phyloP scores from a whole-genome alignment of 2,888 invertebrate species.

The Chymomyza amoena region DNA sequence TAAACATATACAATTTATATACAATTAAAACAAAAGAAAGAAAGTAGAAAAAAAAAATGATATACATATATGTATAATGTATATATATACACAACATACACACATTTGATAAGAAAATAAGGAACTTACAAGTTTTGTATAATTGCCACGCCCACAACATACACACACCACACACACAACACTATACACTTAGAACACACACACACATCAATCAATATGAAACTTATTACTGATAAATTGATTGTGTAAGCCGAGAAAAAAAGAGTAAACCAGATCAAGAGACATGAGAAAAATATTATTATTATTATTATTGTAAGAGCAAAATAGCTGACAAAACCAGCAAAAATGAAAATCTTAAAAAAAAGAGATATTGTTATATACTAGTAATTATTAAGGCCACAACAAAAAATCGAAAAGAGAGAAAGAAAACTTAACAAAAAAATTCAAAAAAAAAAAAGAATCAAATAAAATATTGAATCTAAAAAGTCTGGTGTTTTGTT shows the following conservation, averaged over 20 bases:
- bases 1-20: conserved; percentile 60
- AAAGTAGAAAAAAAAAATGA: conserved; percentile 24
- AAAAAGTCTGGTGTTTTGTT: conserved; percentile 34
- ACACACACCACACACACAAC: conserved; percentile 27
- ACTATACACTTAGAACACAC: conserved; percentile 32
- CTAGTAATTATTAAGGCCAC: conserved; percentile 75
- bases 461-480: conserved; percentile 72
- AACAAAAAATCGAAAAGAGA: conserved; percentile 60
- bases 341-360: conserved; percentile 73
- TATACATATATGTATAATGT: conserved; percentile 33
- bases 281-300: conserved; percentile 60
- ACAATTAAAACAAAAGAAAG: conserved; percentile 26
- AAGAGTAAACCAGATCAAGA: conserved; percentile 65
- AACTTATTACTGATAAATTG: conserved; percentile 51
- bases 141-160: conserved; percentile 63
- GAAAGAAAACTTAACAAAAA: conserved; percentile 36
- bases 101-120: conserved; percentile 58
- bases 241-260: conserved; percentile 9
- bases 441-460: conserved; percentile 61
- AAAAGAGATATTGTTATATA: conserved; percentile 76
- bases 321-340: conserved; percentile 76
- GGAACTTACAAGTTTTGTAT: conserved; percentile 67
- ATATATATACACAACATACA: conserved; percentile 61
- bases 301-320: conserved; percentile 70
- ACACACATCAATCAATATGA: conserved; percentile 42